Conservation (phyloP, 2,888 invertebrate genomes). For the Aromia moschata region DNA sequence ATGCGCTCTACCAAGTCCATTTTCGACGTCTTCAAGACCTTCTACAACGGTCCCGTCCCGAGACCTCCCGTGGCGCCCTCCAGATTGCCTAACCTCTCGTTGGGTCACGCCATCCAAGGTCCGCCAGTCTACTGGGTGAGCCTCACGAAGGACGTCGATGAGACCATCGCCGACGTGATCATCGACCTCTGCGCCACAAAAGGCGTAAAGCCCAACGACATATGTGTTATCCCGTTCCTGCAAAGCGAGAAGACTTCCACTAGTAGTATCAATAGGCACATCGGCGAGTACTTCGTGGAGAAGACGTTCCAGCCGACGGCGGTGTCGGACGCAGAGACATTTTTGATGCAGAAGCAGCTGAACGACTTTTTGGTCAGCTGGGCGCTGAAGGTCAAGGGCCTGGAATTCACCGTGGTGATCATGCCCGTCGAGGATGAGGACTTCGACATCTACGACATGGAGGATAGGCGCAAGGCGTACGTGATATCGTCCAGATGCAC, state of each 20-base stretch:
- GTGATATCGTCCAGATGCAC: conserved; percentile 59
- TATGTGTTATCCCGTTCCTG: conserved; percentile 58
- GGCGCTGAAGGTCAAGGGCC: conserved; percentile 58
- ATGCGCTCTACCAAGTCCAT: conserved; percentile 57
- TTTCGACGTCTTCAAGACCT: conserved; percentile 55
- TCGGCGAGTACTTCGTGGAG: conserved; percentile 54
- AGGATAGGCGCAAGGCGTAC: conserved; percentile 57
- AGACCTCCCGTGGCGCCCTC: conserved; percentile 40
- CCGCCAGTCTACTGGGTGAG: conserved; percentile 58
- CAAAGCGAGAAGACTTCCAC: conserved; percentile 50
- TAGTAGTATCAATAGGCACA: conserved; percentile 53
- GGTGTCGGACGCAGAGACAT: conserved; percentile 55
- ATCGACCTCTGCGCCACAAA: conserved; percentile 58
- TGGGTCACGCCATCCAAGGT: conserved; percentile 54
- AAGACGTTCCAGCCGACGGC: conserved; percentile 56
- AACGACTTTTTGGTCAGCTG: conserved; percentile 57
- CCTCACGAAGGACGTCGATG: conserved; percentile 37
- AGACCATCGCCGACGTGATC: conserved; percentile 51
- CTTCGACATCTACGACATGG: conserved; percentile 55
- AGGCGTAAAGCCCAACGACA: conserved; percentile 57
- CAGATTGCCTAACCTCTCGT: conserved; percentile 20
- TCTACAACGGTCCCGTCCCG: conserved; percentile 51
- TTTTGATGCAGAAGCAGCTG: conserved; percentile 48
- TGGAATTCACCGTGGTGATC: conserved; percentile 60
- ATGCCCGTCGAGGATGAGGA: conserved; percentile 58